These are phyloP conservation scores for Damaliscus lunatus DNA, from an alignment of 2,113 vertebrate genomes.

Conservation along the genomic window DNA sequence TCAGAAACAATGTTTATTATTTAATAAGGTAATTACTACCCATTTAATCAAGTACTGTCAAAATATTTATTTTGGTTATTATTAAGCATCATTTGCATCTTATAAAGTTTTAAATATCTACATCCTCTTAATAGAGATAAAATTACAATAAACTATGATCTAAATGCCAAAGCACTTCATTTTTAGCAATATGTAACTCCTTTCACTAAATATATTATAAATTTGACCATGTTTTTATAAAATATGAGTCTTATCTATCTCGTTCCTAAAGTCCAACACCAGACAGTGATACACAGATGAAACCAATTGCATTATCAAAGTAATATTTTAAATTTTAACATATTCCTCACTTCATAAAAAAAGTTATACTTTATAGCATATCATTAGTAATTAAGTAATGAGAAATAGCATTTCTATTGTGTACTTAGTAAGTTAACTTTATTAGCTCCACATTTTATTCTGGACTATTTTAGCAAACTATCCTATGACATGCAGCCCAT, in stretches of 20 bases:
- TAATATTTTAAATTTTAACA: not conserved
- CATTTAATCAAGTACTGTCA: not conserved
- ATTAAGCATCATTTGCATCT: slow-evolving; percentile 4
- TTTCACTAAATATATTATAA: not conserved
- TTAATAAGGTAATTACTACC: not conserved
- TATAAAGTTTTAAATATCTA: not conserved
- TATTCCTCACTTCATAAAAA: not conserved
- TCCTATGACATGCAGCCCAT: not conserved
- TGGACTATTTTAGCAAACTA: not conserved
- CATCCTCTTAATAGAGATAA: not conserved
- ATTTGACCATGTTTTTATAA: not conserved
- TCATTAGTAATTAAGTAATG: not conserved
- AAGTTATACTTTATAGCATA: not conserved
- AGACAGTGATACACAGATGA: not conserved
- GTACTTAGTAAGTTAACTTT: slow-evolving; percentile 12
- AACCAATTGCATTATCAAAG: not conserved
- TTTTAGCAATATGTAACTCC: not conserved
- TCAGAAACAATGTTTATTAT: not conserved
- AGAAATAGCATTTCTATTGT: not conserved
- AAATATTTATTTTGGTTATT: not conserved
- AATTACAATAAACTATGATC: not conserved
- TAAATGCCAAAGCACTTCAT: not conserved
- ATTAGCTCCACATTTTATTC: not conserved
- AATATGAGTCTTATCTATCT: not conserved
- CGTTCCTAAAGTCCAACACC: not conserved